These are phyloP conservation scores for Bungarus multicinctus DNA, from an alignment of 2,113 vertebrate species.

Conservation along the genomic window DNA sequence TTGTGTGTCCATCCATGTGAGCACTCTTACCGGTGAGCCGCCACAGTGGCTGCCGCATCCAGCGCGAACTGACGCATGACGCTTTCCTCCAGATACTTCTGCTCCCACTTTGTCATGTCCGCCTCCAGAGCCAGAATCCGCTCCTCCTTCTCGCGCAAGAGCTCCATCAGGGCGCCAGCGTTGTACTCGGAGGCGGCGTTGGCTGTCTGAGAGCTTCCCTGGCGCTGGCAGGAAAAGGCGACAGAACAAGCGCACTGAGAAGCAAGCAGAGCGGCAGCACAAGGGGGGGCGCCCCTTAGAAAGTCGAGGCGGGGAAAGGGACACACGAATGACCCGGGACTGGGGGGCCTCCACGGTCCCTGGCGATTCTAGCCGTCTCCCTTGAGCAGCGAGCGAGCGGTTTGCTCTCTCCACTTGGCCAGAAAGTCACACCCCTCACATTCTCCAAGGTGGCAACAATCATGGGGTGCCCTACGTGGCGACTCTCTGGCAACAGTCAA, in stretches of 20 bases:
- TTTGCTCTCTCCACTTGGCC: background rate
- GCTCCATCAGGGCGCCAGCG: slow-evolving; percentile 87
- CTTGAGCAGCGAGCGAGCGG: too few species aligned
- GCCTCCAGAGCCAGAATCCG: slow-evolving; percentile 95
- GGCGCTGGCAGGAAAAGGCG: slow-evolving; percentile 74
- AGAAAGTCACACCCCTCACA: background rate
- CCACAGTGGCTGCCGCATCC: slow-evolving; percentile 92
- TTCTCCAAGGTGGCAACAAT: background rate
- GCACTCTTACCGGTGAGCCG: slow-evolving; percentile 82
- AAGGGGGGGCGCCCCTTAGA: too few species aligned
- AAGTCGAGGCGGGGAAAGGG: background rate
- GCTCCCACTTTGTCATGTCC: slow-evolving; percentile 99
- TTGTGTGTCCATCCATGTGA: background rate
- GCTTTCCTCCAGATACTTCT: slow-evolving; percentile 97
- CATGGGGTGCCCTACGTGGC: too few species aligned
- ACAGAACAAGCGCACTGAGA: background rate
- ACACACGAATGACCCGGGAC: background rate
- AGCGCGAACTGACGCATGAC: slow-evolving; percentile 98
- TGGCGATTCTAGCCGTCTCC: background rate
- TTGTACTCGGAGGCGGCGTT: slow-evolving; percentile 82
- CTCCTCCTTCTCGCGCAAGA: slow-evolving; percentile 96
- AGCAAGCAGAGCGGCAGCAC: too few species aligned
- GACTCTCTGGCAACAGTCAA: background rate
- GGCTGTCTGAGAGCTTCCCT: slow-evolving; percentile 79
- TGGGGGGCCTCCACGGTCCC: background rate